A percentile compares a stretch with the other conserved stretches of the same genome.
Evolutionary conservation across 2,888 invertebrate genomes (phyloP).

Genomic region (Abrostola triplasia): DNA sequence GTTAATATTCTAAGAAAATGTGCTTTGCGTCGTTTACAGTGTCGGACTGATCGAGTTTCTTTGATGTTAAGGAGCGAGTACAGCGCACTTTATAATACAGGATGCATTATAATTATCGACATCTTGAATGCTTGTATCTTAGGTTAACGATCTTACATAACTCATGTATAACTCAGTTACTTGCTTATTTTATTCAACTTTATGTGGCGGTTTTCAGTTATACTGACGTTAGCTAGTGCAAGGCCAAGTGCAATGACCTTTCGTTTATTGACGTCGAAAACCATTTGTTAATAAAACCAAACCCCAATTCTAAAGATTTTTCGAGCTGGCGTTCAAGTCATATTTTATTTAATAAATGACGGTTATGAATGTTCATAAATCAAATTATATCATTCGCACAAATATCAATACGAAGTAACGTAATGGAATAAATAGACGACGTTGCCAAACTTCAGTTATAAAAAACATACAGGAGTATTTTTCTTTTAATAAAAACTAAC

Average conservation of each 20-base stretch:
- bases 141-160: constrained; percentile 29
- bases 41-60: constrained; percentile 59
- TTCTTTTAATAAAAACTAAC: too few relatives aligned
- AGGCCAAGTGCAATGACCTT: constrained; percentile 43
- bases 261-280: constrained; percentile 29
- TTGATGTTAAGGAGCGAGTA: constrained; percentile 60
- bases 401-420: constrained; percentile 25
- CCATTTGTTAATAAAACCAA: constrained; percentile 2
- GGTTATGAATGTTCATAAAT: constrained; percentile 18
- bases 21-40: constrained; percentile 57
- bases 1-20: constrained; percentile 62
- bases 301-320: background rate
- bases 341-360: too few relatives aligned
- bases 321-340: too few relatives aligned
- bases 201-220: constrained; percentile 18
- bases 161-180: constrained; percentile 21
- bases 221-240: constrained; percentile 23
- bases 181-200: constrained; percentile 12
- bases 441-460: constrained; percentile 16
- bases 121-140: constrained; percentile 26
- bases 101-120: constrained; percentile 51
- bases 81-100: constrained; percentile 54
- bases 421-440: constrained; percentile 24
- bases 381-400: constrained; percentile 38
- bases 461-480: constrained; percentile 21